A percentile compares a stretch with the other conserved stretches of the same genome.
Evolutionary conservation across 2,888 invertebrate genomes (phyloP).

Genomic region (Pseudococcus jackbeardsleyi): DNA sequence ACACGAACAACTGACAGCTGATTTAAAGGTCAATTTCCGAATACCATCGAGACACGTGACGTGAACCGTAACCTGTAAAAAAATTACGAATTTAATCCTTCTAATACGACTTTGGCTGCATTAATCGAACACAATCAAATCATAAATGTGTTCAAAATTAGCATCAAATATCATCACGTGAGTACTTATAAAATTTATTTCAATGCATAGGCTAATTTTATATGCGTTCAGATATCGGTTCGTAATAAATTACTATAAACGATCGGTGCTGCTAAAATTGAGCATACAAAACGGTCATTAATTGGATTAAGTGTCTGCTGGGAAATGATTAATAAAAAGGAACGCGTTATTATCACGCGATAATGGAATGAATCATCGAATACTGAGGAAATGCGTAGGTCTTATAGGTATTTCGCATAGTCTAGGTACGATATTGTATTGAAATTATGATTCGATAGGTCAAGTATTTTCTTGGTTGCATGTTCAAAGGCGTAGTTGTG

Average conservation of each 20-base stretch:
- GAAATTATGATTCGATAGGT: not conserved
- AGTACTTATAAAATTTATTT: not conserved
- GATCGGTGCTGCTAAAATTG: not conserved
- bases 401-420: not conserved
- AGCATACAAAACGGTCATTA: not conserved
- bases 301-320: constrained; percentile 10
- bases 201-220: not conserved
- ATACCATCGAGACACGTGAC: constrained; percentile 85
- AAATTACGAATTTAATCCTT: not conserved
- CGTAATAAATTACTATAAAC: too few species aligned
- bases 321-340: constrained; percentile 8
- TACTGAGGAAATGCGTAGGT: not conserved
- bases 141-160: not conserved
- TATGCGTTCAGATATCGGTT: not conserved
- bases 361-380: constrained; percentile 17
- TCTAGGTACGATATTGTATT: too few species aligned
- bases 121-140: not conserved
- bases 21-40: constrained; percentile 84
- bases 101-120: not conserved
- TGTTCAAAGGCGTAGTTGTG: not conserved
- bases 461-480: not conserved
- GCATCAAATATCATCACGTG: not conserved
- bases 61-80: constrained; percentile 78
- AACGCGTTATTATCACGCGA: constrained; percentile 16
- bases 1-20: constrained; percentile 85